Base-by-base conservation (phyloP, 2,888 invertebrate species). In the Cinara cedri region DNA sequence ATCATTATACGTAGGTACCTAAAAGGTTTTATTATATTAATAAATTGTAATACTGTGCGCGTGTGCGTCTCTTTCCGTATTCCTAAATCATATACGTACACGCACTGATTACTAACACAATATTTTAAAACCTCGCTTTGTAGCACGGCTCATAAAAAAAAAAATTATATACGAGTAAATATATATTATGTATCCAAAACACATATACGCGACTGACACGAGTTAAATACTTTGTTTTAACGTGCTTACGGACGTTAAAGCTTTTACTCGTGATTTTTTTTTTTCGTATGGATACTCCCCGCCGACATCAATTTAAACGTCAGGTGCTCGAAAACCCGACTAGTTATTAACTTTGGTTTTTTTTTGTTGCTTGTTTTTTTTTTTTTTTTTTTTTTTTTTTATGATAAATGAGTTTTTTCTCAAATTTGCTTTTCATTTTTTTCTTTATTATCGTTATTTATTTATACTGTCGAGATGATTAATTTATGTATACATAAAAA, bases 371-470 rank as follows among this genome's bases (percentile, higher is more conserved):
- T 74, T 54, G 11, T 74, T 74, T 60, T 71, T 51, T 42, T 46
- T 42, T 14, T n/a, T n/a, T n/a, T n/a, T n/a, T n/a, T n/a, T n/a
- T n/a, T 72, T 72, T 57, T 71, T 51, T 42, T 46, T 44, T 14
- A 76, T 76, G 75, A 76, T 76, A 66, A 76, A 76, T 55, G 75
- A 55, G 57, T 72, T 19, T 71, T 14, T 54, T 71, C 42, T 71
- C 34, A 34, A 34, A 34, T 34, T 34, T 34, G 34, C 34, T 34
- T 34, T 34, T 34, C 34, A 34, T 6, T 34, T 34, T 34, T 34
- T 6, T 6, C 34, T 34, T 34, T 34, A 34, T 34, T 34, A 34
- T 34, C 6, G 34, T 6, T 34, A 34, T 34, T n/a, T n/a, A n/a
- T n/a, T n/a, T 71, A 10, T 55, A 13, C 49, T 51, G 49, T 34